Evolutionary conservation across 2,888 invertebrate genomes (phyloP).

Genomic region (Drosophila borealis): DNA sequence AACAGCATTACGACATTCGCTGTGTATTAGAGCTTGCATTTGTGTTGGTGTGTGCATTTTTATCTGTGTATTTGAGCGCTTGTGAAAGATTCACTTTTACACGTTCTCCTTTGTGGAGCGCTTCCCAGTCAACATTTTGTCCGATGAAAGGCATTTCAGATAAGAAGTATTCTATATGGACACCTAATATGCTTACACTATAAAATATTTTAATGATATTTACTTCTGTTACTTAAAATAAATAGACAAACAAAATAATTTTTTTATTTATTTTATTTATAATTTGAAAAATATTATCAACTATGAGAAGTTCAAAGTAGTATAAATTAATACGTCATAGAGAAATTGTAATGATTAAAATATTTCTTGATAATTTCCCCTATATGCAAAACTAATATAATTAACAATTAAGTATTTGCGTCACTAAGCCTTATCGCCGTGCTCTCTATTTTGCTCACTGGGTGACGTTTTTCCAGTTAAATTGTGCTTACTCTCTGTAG

Average conservation of each 20-base stretch:
- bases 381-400: conserved; percentile 8
- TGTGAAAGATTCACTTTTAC: conserved; percentile 73
- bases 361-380: conserved; percentile 7
- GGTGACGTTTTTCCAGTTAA: conserved; percentile 77
- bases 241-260: too few relatives aligned
- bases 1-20: conserved; percentile 74
- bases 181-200: neutral
- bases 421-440: conserved; percentile 41
- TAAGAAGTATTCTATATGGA: too few relatives aligned
- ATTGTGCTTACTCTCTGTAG: conserved; percentile 38
- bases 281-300: too few relatives aligned
- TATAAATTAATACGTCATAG: neutral
- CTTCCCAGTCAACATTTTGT: conserved; percentile 54
- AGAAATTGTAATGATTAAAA: neutral
- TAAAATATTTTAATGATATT: neutral
- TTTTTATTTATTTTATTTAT: too few relatives aligned
- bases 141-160: neutral
- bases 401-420: conserved; percentile 28
- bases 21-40: conserved; percentile 58
- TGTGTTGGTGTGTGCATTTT: conserved; percentile 42
- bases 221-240: neutral
- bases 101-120: conserved; percentile 39
- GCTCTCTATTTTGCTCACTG: conserved; percentile 44
- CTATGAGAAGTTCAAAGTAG: neutral
- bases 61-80: conserved; percentile 36